Evolutionary conservation across 2,797 vertebrate species (phyloP).

Genomic region (Perodicticus potto): DNA sequence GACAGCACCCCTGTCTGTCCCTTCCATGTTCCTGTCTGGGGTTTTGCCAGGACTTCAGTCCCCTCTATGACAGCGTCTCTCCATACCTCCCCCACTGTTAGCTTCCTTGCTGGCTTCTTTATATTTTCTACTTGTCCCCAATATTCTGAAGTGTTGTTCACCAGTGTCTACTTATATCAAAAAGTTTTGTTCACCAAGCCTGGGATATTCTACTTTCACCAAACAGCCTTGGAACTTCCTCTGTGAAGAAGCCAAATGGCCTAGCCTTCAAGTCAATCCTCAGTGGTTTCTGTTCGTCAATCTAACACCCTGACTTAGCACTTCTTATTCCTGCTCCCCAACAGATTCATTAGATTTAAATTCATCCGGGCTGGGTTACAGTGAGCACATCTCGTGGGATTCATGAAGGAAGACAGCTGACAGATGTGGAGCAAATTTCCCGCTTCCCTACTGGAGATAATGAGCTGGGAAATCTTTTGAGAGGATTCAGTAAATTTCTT

Average conservation of each 20-base stretch:
- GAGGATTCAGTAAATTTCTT: constrained; percentile 21
- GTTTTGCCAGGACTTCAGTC: not conserved
- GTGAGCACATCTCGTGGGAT: not conserved
- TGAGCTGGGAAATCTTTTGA: constrained; percentile 8
- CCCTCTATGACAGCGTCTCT: not conserved
- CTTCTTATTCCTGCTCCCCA: not conserved
- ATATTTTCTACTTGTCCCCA: not conserved
- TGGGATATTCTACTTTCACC: constrained; percentile 13
- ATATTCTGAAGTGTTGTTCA: not conserved
- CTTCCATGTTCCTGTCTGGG: not conserved
- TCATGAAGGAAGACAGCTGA: not conserved
- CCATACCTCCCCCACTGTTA: not conserved
- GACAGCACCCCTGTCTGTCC: not conserved
- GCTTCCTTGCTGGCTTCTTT: not conserved
- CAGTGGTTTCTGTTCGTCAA: not conserved
- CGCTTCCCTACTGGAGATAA: constrained; percentile 6
- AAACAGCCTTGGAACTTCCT: not conserved
- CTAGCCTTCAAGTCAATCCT: not conserved
- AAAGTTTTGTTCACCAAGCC: not conserved
- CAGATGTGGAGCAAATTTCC: not conserved
- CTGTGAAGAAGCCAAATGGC: not conserved
- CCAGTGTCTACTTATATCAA: not conserved
- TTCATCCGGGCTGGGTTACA: not conserved
- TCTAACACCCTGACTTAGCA: not conserved
- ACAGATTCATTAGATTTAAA: not conserved